Evolutionary conservation across 2,888 invertebrate genomes (phyloP).

Genomic region (Phyllotreta cruciferae): DNA sequence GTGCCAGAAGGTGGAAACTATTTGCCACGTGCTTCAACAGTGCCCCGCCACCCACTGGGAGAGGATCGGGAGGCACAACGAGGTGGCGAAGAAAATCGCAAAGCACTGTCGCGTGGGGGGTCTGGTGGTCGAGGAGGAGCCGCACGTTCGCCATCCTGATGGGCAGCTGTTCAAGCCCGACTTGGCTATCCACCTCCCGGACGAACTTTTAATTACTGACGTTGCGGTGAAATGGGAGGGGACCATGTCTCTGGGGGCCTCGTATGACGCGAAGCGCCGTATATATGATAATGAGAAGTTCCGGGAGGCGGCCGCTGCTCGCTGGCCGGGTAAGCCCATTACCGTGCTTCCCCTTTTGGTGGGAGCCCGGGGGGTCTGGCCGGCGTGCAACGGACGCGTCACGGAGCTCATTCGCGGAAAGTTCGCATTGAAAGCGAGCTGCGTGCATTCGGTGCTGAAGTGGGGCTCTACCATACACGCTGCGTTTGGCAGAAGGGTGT

Average conservation of each 20-base stretch:
- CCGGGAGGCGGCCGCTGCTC: background rate
- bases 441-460: constrained; percentile 1
- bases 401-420: background rate
- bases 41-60: constrained; percentile 32
- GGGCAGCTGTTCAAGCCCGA: constrained; percentile 43
- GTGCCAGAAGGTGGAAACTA: constrained; percentile 22
- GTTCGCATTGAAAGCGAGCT: background rate
- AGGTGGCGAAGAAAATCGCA: constrained; percentile 21
- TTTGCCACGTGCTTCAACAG: constrained; percentile 33
- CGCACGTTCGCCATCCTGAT: constrained; percentile 36
- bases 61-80: constrained; percentile 32
- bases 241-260: background rate
- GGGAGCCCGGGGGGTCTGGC: constrained; percentile 5
- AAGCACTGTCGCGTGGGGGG: constrained; percentile 8
- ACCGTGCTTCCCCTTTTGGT: background rate
- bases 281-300: background rate
- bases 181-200: constrained; percentile 9
- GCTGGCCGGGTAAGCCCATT: background rate
- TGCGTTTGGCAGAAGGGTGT: background rate
- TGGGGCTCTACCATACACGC: constrained; percentile 4
- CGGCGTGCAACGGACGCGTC: background rate
- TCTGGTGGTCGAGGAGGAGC: constrained; percentile 39
- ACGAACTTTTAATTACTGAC: constrained; percentile 6
- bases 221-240: constrained; percentile 31
- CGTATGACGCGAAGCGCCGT: background rate